phyloP scores from a whole-genome alignment of 2,797 vertebrate species.

The Spondyliosoma cantharus region DNA sequence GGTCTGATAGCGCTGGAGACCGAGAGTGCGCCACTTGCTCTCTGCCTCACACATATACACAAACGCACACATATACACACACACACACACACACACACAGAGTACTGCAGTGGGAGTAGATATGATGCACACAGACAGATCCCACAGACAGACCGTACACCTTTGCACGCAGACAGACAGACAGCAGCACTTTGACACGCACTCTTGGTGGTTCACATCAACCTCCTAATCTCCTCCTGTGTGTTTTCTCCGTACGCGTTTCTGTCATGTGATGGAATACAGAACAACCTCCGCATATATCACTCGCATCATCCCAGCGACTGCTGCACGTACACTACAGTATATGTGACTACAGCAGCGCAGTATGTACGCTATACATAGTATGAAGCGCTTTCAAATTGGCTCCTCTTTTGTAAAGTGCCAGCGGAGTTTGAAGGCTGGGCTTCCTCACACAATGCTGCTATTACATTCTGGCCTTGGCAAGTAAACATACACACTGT shows the following conservation, averaged over 20 bases:
- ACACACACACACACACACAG: constrained; percentile 24
- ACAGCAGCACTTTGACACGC: constrained; percentile 19
- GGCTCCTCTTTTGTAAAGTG: constrained; percentile 3
- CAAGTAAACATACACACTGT: background rate
- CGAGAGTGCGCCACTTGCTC: constrained; percentile 34
- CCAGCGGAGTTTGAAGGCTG: background rate
- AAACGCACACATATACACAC: constrained; percentile 20
- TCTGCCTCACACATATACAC: constrained; percentile 24
- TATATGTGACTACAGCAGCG: constrained; percentile 9
- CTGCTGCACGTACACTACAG: background rate
- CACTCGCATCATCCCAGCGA: constrained; percentile 8
- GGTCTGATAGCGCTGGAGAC: constrained; percentile 69
- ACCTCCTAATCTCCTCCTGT: background rate
- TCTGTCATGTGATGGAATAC: constrained; percentile 36
- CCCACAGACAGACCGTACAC: constrained; percentile 20
- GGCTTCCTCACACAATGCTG: constrained; percentile 6
- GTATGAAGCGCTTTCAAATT: background rate
- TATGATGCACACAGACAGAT: constrained; percentile 36
- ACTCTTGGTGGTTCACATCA: constrained; percentile 22
- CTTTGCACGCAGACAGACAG: constrained; percentile 38
- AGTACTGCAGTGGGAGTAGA: constrained; percentile 26
- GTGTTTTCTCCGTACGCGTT: constrained; percentile 6
- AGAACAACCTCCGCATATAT: constrained; percentile 37
- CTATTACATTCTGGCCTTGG: background rate
- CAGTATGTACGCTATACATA: background rate